phyloP scores from a whole-genome alignment of 1,140 invertebrate species.

The Drusus annulatus region DNA sequence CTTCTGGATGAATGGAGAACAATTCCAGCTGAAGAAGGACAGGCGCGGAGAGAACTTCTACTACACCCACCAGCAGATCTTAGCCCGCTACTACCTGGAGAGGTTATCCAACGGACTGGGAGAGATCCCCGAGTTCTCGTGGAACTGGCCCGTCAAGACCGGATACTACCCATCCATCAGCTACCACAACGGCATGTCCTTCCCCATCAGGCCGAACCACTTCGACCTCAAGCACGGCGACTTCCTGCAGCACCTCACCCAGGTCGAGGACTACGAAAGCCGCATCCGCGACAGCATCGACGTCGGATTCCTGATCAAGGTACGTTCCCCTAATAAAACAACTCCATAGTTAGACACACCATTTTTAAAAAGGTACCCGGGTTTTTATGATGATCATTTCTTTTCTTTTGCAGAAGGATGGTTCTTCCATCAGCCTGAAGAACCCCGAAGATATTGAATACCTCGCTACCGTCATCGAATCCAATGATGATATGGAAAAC shows the following conservation, averaged over 20 bases:
- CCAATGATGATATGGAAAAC: conserved; percentile 78
- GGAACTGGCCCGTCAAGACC: conserved; percentile 70
- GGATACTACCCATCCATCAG: conserved; percentile 78
- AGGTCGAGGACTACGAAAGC: conserved; percentile 73
- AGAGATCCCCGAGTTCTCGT: conserved; percentile 74
- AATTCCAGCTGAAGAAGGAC: conserved; percentile 69
- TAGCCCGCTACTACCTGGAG: conserved; percentile 79
- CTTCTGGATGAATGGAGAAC: conserved; percentile 72
- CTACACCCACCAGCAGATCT: conserved; percentile 74
- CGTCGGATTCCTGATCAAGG: conserved; percentile 70
- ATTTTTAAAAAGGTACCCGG: neutral
- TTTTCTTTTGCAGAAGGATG: conserved; percentile 63
- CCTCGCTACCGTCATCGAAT: conserved; percentile 79
- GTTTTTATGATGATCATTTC: neutral
- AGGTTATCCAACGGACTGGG: conserved; percentile 76
- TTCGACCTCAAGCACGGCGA: conserved; percentile 62
- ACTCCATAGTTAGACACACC: neutral
- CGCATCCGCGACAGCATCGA: conserved; percentile 78
- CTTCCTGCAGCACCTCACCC: conserved; percentile 63
- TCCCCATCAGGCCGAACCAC: conserved; percentile 74
- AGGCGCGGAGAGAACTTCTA: conserved; percentile 77
- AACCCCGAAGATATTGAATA: conserved; percentile 72
- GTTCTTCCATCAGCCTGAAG: conserved; percentile 67
- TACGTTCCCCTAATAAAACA: conserved; percentile 60
- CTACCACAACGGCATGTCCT: conserved; percentile 77